A percentile compares a stretch with the other conserved stretches of the same genome.
Conservation (phyloP, 2,797 vertebrate genomes). For the Halcyon leucocephala region DNA sequence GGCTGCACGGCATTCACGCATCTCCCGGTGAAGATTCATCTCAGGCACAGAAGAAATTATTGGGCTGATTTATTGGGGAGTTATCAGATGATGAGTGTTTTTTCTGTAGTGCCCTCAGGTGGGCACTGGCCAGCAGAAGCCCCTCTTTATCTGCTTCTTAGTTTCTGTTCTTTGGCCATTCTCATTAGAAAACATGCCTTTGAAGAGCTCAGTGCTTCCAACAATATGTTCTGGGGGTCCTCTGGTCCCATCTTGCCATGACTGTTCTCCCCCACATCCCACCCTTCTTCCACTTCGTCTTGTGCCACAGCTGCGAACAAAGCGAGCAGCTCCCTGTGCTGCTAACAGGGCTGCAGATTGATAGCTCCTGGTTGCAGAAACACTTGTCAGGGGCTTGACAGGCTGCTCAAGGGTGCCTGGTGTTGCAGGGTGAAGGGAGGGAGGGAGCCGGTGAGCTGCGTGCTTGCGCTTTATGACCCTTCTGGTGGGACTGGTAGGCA, state of each 20-base stretch:
- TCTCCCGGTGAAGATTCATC: neutral
- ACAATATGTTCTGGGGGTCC: neutral
- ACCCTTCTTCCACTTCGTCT: neutral
- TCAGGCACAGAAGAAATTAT: neutral
- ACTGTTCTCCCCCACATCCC: neutral
- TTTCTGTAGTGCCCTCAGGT: neutral
- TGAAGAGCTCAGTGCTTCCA: neutral
- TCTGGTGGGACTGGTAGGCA: slow-evolving; percentile 41
- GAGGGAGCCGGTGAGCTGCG: neutral
- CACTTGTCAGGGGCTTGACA: slow-evolving; percentile 46
- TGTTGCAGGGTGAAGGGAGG: slow-evolving; percentile 14
- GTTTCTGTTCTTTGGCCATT: neutral
- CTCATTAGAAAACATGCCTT: neutral
- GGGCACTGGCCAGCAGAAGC: neutral
- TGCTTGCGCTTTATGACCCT: neutral
- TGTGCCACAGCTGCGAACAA: neutral
- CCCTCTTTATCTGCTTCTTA: neutral
- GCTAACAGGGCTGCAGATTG: slow-evolving; percentile 41
- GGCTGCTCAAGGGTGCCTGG: slow-evolving; percentile 56
- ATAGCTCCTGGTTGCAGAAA: slow-evolving; percentile 42
- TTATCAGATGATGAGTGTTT: neutral
- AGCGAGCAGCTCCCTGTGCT: neutral
- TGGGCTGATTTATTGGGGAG: neutral
- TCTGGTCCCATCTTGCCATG: neutral
- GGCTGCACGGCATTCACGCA: neutral